A percentile compares a stretch with the other conserved stretches of the same genome.
These are phyloP conservation scores for Mnemiopsis leidyi DNA, from an alignment of 37 sponge, comb jelly and placozoan genomes.

Conservation along the genomic window DNA sequence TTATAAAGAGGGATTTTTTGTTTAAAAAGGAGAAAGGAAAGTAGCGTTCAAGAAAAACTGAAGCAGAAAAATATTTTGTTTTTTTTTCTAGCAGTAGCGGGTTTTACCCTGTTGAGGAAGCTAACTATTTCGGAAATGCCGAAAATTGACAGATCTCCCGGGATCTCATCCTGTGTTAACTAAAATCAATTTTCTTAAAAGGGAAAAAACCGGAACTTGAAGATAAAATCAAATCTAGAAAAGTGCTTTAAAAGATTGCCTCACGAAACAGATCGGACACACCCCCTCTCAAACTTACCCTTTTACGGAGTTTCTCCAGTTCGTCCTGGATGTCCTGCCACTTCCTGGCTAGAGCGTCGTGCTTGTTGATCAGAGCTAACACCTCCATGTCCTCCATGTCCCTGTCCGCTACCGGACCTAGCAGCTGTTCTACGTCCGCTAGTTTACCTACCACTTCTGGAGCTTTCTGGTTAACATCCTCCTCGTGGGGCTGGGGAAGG, in stretches of 20 bases:
- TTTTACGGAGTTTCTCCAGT: slow-evolving; percentile 50
- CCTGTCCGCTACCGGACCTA: not conserved
- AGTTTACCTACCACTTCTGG: slow-evolving; percentile 54
- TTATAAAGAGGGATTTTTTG: not conserved
- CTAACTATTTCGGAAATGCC: not conserved
- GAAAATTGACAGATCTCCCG: not conserved
- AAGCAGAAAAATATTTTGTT: not conserved
- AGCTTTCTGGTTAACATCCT: slow-evolving; percentile 36
- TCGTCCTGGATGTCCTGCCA: slow-evolving; percentile 57
- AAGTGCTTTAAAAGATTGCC: not conserved
- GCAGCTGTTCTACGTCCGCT: slow-evolving; percentile 48
- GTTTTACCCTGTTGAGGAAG: not conserved
- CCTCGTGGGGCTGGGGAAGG: slow-evolving; percentile 61
- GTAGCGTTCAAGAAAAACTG: not conserved
- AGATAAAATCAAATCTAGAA: not conserved
- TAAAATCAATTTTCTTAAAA: not conserved
- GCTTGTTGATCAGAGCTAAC: slow-evolving; percentile 2
- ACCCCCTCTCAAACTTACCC: not conserved
- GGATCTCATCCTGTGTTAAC: not conserved
- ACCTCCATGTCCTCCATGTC: slow-evolving; percentile 48
- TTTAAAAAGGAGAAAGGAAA: not conserved
- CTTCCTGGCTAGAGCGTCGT: slow-evolving; percentile 22
- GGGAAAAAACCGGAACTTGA: not conserved
- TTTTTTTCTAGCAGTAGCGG: not conserved
- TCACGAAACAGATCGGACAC: not conserved